Conservation (phyloP, 1,140 invertebrate genomes). For the Plodia interpunctella region DNA sequence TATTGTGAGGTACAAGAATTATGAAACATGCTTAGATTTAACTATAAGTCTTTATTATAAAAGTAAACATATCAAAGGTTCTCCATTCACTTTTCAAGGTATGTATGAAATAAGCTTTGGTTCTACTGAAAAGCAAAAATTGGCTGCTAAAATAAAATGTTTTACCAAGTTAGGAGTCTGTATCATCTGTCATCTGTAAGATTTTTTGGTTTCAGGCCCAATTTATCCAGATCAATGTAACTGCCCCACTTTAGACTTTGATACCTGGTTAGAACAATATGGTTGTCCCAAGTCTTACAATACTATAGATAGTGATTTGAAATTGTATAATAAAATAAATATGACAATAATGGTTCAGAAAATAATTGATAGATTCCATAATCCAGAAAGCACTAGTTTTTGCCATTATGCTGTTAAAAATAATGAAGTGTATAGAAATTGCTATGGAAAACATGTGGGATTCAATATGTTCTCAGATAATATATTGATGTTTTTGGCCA, state of each 20-base stretch:
- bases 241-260: slow-evolving; percentile 83
- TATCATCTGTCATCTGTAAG: not conserved
- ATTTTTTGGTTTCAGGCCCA: slow-evolving; percentile 77
- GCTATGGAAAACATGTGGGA: slow-evolving; percentile 95
- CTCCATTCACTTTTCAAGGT: slow-evolving; percentile 83
- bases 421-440: slow-evolving; percentile 92
- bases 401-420: slow-evolving; percentile 94
- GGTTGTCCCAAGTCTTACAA: slow-evolving; percentile 81
- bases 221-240: slow-evolving; percentile 91
- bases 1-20: slow-evolving; percentile 90
- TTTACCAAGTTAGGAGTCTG: no score
- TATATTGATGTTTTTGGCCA: slow-evolving; percentile 88
- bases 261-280: slow-evolving; percentile 83
- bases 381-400: slow-evolving; percentile 88
- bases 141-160: no score
- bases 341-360: slow-evolving; percentile 83
- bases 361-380: slow-evolving; percentile 81
- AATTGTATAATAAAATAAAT: slow-evolving; percentile 83
- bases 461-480: slow-evolving; percentile 97
- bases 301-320: slow-evolving; percentile 88
- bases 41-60: slow-evolving; percentile 84
- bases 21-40: slow-evolving; percentile 85
- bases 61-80: slow-evolving; percentile 80
- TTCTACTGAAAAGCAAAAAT: not conserved
- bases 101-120: slow-evolving; percentile 29